Evolutionary conservation across 1,140 invertebrate species (phyloP).

Genomic region (Drosophila sulfurigaster): DNA sequence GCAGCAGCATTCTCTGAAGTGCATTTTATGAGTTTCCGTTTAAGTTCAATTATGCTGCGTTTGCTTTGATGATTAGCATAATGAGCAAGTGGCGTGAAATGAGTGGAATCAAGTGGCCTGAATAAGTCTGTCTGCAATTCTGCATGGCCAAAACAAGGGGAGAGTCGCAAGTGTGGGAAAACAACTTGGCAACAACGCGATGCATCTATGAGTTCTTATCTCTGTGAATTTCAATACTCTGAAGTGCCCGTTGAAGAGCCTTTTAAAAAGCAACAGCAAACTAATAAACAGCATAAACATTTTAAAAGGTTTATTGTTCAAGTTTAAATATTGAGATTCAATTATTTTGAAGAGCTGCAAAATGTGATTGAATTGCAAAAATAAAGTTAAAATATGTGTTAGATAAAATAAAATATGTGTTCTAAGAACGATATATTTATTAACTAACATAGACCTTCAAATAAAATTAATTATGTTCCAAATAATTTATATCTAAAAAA

Average conservation of each 20-base stretch:
- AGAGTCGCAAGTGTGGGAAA: slow-evolving; percentile 24
- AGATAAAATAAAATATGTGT: too few species aligned
- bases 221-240: slow-evolving; percentile 14
- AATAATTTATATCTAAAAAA: too few species aligned
- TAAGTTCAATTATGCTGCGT: slow-evolving; percentile 69
- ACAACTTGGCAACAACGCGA: slow-evolving; percentile 6
- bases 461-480: too few species aligned
- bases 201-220: slow-evolving; percentile 5
- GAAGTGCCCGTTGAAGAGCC: not conserved
- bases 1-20: slow-evolving; percentile 21
- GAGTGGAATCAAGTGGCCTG: slow-evolving; percentile 30
- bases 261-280: not conserved
- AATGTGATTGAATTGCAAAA: not conserved
- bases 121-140: slow-evolving; percentile 2
- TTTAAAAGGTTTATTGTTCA: too few species aligned
- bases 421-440: too few species aligned
- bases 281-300: too few species aligned
- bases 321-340: too few species aligned
- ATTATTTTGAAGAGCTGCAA: not conserved
- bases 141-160: not conserved
- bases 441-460: too few species aligned
- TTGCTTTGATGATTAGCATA: slow-evolving; percentile 73
- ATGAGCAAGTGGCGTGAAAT: slow-evolving; percentile 57
- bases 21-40: slow-evolving; percentile 78
- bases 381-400: too few species aligned